phyloP scores from a whole-genome alignment of 2,797 vertebrate genomes.

The Phaenicophaeus curvirostris region DNA sequence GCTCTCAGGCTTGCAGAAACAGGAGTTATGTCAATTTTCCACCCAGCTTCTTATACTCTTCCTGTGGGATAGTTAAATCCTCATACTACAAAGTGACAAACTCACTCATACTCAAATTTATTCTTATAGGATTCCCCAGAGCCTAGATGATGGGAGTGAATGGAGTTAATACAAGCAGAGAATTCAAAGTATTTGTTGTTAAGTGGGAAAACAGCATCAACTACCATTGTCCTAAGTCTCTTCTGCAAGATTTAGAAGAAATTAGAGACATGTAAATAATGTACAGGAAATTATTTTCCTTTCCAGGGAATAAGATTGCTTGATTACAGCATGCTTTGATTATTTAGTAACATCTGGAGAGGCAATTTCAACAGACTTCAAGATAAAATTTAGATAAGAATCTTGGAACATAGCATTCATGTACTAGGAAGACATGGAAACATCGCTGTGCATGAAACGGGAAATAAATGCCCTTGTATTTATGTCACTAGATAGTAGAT shows the following conservation, averaged over 20 bases:
- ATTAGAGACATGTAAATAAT: constrained; percentile 49
- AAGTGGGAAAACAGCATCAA: constrained; percentile 4
- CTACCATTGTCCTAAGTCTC: background rate
- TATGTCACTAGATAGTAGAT: background rate
- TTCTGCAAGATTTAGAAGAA: constrained; percentile 23
- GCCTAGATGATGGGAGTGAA: background rate
- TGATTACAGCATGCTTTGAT: constrained; percentile 27
- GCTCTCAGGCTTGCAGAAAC: background rate
- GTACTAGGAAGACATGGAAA: background rate
- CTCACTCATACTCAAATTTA: background rate
- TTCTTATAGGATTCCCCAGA: background rate
- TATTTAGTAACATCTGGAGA: constrained; percentile 55
- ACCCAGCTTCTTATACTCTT: background rate
- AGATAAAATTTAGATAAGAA: constrained; percentile 43
- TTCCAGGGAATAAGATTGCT: constrained; percentile 4
- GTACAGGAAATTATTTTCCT: constrained; percentile 46
- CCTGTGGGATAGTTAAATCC: background rate
- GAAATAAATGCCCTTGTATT: background rate
- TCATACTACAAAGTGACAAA: background rate
- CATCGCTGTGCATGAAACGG: background rate
- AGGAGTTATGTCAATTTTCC: background rate
- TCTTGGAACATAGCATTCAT: background rate
- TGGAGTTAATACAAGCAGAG: background rate
- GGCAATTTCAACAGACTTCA: constrained; percentile 28
- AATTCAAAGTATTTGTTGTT: constrained; percentile 23